phyloP scores from a whole-genome alignment of 2,113 vertebrate genomes.

The Tenrec ecaudatus region DNA sequence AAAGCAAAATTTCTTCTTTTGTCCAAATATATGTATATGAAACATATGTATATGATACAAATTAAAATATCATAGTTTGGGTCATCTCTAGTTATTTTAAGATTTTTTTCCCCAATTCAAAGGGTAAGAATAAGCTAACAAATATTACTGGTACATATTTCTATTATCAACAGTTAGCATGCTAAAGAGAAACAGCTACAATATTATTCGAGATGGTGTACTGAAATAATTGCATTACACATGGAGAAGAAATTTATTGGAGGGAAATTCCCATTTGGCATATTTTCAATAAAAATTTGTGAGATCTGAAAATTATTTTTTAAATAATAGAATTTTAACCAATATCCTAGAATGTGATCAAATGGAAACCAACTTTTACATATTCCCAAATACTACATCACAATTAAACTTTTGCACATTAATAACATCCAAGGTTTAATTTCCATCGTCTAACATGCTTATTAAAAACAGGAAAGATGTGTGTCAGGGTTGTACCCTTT shows the following conservation, averaged over 20 bases:
- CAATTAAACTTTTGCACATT: no score
- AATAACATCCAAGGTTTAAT: no score
- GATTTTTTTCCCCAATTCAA: background rate
- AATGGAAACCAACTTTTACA: constrained; percentile 33
- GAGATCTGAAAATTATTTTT: constrained; percentile 63
- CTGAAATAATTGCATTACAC: constrained; percentile 69
- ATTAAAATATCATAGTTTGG: no score
- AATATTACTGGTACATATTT: background rate
- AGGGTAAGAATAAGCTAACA: background rate
- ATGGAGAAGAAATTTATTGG: constrained; percentile 51
- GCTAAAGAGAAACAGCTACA: constrained; percentile 43
- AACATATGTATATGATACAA: no score
- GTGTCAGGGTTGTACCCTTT: no score
- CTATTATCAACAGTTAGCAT: background rate
- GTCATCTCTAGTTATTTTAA: background rate
- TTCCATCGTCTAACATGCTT: no score
- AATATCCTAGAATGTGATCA: constrained; percentile 69
- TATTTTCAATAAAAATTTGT: constrained; percentile 75
- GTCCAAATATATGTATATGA: no score
- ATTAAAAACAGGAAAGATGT: no score
- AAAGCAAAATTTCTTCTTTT: no score
- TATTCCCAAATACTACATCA: background rate
- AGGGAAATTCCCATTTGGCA: constrained; percentile 47
- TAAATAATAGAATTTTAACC: constrained; percentile 64
- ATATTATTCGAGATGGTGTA: background rate